Evolutionary conservation across 2,113 vertebrate species (phyloP), one percentile per base, ranked within the genome.

Genomic region (Pycnonotus jocosus): DNA sequence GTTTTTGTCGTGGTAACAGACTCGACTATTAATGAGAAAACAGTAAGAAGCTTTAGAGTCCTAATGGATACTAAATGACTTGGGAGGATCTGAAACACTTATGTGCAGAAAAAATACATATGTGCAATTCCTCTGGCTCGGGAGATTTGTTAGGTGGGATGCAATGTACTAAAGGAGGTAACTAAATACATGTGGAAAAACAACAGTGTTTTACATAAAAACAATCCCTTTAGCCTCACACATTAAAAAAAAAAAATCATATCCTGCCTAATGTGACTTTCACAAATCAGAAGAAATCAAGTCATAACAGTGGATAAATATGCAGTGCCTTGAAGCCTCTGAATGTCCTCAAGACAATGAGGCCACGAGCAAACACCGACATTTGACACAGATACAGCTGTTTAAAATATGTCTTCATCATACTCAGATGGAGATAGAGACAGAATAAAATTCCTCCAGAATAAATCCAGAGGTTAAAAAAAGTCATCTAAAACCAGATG

Each of bases 311-410:
- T 0, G 92, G 95, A 91, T 74, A 93, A 96, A 92, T 88, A 95
- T 44, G 95, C 94, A 71, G 90, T 58, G 93, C 84, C 78, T 81
- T 24, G 66, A 96, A 97, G 94, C 77, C 91, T 91, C 94, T 40
- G 61, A 40, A 42, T n/a, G 93, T 95, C 96, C 96, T 76, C 96
- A 92, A 97, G 96, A 96, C 94, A 88, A 62, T 19, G 70, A 96
- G 89, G 90, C 97, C 96, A 90, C 10, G 47, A 96, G 97, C 92
- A 95, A 97, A 95, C 89, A 35, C 90, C 79, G 93, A 93, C 97
- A 98, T 97, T 72, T 97, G 97, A 97, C 97, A 96, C 93, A 92
- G 93, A 92, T 93, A 81, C 96, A 98, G 97, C 97, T 98, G 98
- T 89, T 97, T 90, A 94, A 97, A 97, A 98, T 97, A 97, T 85